Base-by-base conservation (phyloP, 2,888 invertebrate species). In the Megamerina dolium region DNA sequence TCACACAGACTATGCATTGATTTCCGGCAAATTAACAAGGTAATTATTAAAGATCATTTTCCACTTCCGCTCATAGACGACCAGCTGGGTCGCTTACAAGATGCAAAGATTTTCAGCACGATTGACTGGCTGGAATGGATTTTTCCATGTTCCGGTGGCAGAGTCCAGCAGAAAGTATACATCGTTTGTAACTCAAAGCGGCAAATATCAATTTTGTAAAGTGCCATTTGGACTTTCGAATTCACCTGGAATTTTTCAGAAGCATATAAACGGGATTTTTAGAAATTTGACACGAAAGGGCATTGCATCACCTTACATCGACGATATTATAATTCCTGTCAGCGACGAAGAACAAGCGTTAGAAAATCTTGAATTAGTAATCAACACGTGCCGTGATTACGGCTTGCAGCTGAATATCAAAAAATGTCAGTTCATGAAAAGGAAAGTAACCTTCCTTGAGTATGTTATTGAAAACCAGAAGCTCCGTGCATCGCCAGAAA, bases 191-290 rank as follows among this genome's bases (percentile, higher is more conserved):
- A 59, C 58, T 1, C 57, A 57, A 3, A 52, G 52, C 5, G 58
- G 60, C 3, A 57, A 59, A 17, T 64, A 52, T 16, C 55, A 63
- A 20, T 62, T 58, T 40, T 19, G 37, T 3, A 43, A 49, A 23
- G 46, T 59, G 32, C 70, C 68, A 0, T 73, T 72, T 55, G 71
- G 70, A 3, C 37, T 68, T 4, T 51, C 48, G 4, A 63, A 60
- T 26, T 59, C 59, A 0, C 59, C 59, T 3, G 41, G 53, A 2
- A 49, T 55, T 2, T 62, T 62, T 37, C 59, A 62, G 19, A 39
- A 52, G 12, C 46, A 52, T 30, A 45, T 60, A 5, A 57, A 57
- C 12, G 37, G 40, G 16, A 45, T 49, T 16, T 50, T 54, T 44
- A 23, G 50, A 17, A 33, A 48, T 10, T 19, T 50, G 9, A 40